Evolutionary conservation across 2,113 vertebrate species (phyloP), one percentile per base, ranked within the genome.

Genomic region (Speoplatyrhinus poulsoni): DNA sequence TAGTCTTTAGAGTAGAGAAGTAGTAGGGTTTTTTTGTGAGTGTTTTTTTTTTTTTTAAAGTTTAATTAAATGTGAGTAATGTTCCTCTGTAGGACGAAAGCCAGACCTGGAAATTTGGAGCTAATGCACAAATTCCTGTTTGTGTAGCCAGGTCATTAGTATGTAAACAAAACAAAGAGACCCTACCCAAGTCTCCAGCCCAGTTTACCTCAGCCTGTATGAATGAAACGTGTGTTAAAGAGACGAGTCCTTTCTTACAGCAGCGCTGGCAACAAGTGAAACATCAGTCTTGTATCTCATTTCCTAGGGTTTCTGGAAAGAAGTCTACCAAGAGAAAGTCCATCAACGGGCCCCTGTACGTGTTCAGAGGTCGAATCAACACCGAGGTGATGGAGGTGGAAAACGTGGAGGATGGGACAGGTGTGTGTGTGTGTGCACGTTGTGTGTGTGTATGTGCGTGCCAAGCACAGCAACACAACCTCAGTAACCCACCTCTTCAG

Each of bases 361-460:
- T 98, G 85, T 99, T 99, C 93, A 94, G 98, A 71, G 98, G 98
- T 1, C 91, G 98, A 50, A 99, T 99, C 91, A 99, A 98, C 90
- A 99, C 98, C 0, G 98, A 99, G 83, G 98, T 99, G 83, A 99
- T 99, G 98, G 98, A 99, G 85, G 98, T 99, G 79, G 98, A 99
- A 90, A 99, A 98, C 19, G 96, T 99, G 72, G 98, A 99, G 77
- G 98, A 99, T 17, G 98, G 98, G 80, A 99, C 98, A 92, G 98
- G 98, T 99, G 89, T 46, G 58, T 60, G 32, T 46, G 33, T 60
- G 36, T 46, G 58, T 11, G 59, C 19, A 19, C 19, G 19, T 19
- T 19, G 19, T 19, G 19, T 19, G 2, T 19, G 19, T 19, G 19
- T n/a, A n/a, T 46, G 56, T 17, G 55, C 10, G 13, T 4, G 41